Percentiles rank a stretch among this genome's conserved stretches.
Evolutionary conservation across 2,113 vertebrate species (phyloP).

Genomic region (Psophia crepitans): DNA sequence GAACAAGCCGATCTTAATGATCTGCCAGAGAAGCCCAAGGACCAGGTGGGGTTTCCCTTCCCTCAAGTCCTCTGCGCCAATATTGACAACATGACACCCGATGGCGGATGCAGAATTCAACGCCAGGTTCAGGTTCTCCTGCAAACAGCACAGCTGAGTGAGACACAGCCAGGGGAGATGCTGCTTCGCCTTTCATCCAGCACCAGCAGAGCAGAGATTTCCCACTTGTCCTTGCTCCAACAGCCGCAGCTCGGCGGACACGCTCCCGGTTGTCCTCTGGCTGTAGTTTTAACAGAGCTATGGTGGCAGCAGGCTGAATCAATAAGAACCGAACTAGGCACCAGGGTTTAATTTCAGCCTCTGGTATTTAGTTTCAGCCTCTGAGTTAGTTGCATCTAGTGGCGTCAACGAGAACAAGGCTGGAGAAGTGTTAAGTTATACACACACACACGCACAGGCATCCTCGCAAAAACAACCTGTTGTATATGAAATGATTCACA

Average conservation of each 20-base stretch:
- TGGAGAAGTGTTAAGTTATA: background rate
- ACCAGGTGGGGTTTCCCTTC: constrained; percentile 97
- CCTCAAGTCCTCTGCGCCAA: constrained; percentile 91
- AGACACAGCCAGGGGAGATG: background rate
- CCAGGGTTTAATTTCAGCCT: constrained; percentile 50
- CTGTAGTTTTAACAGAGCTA: background rate
- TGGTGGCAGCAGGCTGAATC: background rate
- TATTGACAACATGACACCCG: constrained; percentile 97
- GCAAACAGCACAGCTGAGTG: background rate
- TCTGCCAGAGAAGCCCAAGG: constrained; percentile 95
- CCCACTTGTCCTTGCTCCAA: background rate
- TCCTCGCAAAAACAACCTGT: background rate
- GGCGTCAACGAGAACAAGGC: background rate
- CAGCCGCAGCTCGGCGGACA: background rate
- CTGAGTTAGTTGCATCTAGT: background rate
- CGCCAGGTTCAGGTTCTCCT: constrained; percentile 98
- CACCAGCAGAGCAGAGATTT: background rate
- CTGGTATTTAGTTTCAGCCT: constrained; percentile 40
- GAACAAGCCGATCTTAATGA: constrained; percentile 96
- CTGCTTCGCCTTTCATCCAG: background rate
- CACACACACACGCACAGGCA: rapidly evolving
- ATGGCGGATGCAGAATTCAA: constrained; percentile 96
- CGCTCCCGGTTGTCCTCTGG: rapidly evolving
- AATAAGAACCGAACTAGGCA: background rate
- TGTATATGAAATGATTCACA: background rate